Evolutionary conservation across 1,140 invertebrate species (phyloP).

Genomic region (Drosophila rufa): DNA sequence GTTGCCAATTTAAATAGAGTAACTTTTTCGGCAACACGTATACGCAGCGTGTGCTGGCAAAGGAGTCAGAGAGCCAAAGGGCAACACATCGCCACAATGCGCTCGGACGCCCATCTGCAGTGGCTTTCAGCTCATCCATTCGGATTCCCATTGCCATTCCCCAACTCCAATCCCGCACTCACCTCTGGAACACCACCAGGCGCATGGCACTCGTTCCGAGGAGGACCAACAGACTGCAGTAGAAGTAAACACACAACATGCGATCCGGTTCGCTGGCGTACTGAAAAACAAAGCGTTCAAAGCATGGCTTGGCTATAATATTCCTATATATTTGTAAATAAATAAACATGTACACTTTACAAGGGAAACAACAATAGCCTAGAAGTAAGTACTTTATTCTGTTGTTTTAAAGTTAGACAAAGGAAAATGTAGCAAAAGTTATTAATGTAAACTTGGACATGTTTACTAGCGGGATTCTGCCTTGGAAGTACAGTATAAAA

Average conservation of each 20-base stretch:
- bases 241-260: slow-evolving; percentile 94
- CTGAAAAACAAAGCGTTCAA: slow-evolving; percentile 85
- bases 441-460: background rate
- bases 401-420: background rate
- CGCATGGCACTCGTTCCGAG: slow-evolving; percentile 88
- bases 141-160: background rate
- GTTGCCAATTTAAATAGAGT: slow-evolving; percentile 47
- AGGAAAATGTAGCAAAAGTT: background rate
- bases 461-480: background rate
- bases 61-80: slow-evolving; percentile 16
- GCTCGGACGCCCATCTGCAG: slow-evolving; percentile 33
- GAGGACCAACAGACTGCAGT: slow-evolving; percentile 92
- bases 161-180: slow-evolving; percentile 51
- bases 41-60: slow-evolving; percentile 11
- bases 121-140: slow-evolving; percentile 14
- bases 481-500: background rate
- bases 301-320: slow-evolving; percentile 18
- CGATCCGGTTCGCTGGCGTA: slow-evolving; percentile 91
- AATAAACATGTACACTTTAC: slow-evolving; percentile 1
- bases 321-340: slow-evolving; percentile 9
- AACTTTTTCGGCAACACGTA: slow-evolving; percentile 51
- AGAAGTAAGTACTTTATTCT: background rate
- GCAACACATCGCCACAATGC: slow-evolving; percentile 16
- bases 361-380: slow-evolving; percentile 13
- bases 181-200: slow-evolving; percentile 89